These are phyloP conservation scores for Geophilus truncorum DNA, from an alignment of 2,888 invertebrate species.

Conservation along the genomic window DNA sequence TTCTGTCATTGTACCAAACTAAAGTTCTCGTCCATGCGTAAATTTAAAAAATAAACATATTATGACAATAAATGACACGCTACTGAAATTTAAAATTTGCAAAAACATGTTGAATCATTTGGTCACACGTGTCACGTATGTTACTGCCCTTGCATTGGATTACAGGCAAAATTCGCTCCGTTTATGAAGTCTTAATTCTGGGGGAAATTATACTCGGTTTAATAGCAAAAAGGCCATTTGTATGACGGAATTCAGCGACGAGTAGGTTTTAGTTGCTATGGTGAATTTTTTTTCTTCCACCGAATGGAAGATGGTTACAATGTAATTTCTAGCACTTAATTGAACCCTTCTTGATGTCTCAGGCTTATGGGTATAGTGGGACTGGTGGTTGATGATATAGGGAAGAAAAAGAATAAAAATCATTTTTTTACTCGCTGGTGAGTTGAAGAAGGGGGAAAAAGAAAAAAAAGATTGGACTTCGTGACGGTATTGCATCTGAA, in stretches of 20 bases:
- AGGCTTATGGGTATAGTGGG: neutral
- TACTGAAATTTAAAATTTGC: neutral
- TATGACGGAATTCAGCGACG: neutral
- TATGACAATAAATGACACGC: neutral
- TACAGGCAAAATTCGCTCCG: neutral
- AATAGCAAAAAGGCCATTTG: neutral
- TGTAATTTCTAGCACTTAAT: slow-evolving; percentile 13
- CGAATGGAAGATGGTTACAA: neutral
- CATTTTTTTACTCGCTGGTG: neutral
- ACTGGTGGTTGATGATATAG: neutral
- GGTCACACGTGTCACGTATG: neutral
- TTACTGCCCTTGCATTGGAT: neutral
- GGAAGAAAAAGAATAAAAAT: neutral
- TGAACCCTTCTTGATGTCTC: neutral
- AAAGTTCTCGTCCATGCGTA: neutral
- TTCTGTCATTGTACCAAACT: neutral
- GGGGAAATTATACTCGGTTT: neutral
- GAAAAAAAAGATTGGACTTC: slow-evolving; percentile 27
- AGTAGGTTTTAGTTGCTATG: neutral
- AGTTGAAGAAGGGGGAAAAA: neutral
- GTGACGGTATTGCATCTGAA: slow-evolving; percentile 27
- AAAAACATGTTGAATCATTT: neutral
- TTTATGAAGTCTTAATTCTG: neutral
- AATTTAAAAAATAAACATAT: neutral
- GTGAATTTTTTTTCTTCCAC: neutral